Base-by-base conservation (phyloP, 2,113 vertebrate species). In the Cnemophilus loriae region DNA sequence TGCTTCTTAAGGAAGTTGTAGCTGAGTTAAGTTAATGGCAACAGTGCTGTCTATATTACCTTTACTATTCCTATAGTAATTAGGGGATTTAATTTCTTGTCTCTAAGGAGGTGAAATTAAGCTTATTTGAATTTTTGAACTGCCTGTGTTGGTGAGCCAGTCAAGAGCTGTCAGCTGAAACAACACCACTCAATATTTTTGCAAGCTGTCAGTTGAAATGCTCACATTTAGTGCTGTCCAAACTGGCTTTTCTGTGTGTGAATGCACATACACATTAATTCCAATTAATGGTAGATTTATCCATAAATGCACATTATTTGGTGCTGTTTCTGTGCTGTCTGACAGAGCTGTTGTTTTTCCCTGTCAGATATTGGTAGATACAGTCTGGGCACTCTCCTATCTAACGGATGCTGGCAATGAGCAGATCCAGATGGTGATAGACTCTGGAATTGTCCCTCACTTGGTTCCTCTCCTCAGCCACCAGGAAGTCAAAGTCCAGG, bases 381-480 rank as follows among this genome's bases (percentile, higher is more conserved):
- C 99, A 4, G 99, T 99, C 77, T 99, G 99, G 99, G 99, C 99
- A 7, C 98, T 99, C 76, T 99, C 99, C 41, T 99, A 99, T 93
- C 98, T 99, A 95, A 99, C 99, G 6, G 99, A 99, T 84, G 99
- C 99, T 85, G 99, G 99, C 78, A 99, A 99, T 24, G 99, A 99
- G 96, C 99, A 99, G 97, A 99, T 99, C 97, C 99, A 99, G 97
- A 99, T 99, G 99, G 99, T 99, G 89, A 99, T 99, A 76, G 99
- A 99, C 93, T 99, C 99, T 0, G 99, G 99, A 57, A 99, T 99
- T 60, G 99, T 99, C 89, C 99, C 99, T 85, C 98, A 99, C 94
- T 97, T 99, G 98, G 99, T 99, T 70, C 99, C 99, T 91, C 98
- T 99, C 74, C 99, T 99, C 95, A 99, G 99, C 96, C 99, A 99